Evolutionary conservation across 2,888 invertebrate species (phyloP), one percentile per base, ranked within the genome.

Genomic region (Dione vanillae): DNA sequence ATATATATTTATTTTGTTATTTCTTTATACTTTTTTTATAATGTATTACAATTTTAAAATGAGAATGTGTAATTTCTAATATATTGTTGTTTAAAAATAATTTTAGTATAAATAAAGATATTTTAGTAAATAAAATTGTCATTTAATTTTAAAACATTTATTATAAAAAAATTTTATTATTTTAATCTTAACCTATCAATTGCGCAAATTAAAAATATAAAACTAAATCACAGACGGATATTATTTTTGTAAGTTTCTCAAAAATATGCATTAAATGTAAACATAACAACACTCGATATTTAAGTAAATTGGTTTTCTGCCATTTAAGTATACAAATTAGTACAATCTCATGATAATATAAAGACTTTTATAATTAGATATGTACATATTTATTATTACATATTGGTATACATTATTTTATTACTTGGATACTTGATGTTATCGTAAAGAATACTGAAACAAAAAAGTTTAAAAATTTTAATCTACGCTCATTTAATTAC

Each of bases 131-230:
- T 56, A 16, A 56, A 37, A 56, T 37, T 16, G 16, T 16, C 37
- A 16, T 56, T 37, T 40, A 40, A 40, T 40, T 56, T 56, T 56
- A n/a, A 37, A 40, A 40, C 6, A 16, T 56, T 56, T 56, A 40
- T 56, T 56, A 40, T 56, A 6, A 6, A 37, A 16, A 10, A 16
- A 37, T 6, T 16, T 56, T 16, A 0, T 16, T 35, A 0, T 35
- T n/a, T 16, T 10, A 37, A 6, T 37, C 11, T 16, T 19, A 37
- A 35, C 27, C 7, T 14, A 56, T 37, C 56, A 16, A 6, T 40
- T 56, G 37, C 56, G 37, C 56, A 56, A 56, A 3, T 40, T 54
- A 16, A n/a, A 54, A 54, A 37, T 54, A 37, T 54, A 54, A 37
- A 54, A 54, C 16, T 54, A 37, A 54, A 54, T 54, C 54, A 54